Evolutionary conservation across 2,113 vertebrate genomes (phyloP).

Genomic region (Tyto alba): DNA sequence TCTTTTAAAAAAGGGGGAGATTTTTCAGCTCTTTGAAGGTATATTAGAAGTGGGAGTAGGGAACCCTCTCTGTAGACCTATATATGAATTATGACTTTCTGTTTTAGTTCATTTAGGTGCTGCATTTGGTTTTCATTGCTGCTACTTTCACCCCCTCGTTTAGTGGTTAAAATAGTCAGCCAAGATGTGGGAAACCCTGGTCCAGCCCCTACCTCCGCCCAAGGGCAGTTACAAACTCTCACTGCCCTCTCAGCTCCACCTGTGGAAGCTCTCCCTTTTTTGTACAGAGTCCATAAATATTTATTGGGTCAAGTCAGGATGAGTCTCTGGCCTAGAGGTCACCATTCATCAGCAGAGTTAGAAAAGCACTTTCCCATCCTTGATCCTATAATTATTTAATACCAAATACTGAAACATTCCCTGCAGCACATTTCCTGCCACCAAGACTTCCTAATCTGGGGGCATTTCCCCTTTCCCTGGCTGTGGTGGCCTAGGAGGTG

Average conservation of each 20-base stretch:
- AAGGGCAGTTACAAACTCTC: not conserved
- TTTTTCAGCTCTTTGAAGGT: not conserved
- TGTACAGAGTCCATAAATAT: not conserved
- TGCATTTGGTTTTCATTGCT: not conserved
- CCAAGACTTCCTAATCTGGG: not conserved
- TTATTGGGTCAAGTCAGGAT: not conserved
- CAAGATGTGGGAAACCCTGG: not conserved
- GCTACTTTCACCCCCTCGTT: not conserved
- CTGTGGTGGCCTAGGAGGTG: not conserved
- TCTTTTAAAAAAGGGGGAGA: accelerated
- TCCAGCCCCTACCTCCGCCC: not conserved
- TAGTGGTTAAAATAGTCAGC: not conserved
- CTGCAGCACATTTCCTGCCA: not conserved
- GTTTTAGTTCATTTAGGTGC: not conserved
- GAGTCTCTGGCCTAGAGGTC: not conserved
- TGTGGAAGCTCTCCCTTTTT: not conserved
- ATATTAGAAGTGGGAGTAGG: not conserved
- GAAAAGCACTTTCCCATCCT: not conserved
- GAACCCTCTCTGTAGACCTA: not conserved
- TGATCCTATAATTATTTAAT: not conserved
- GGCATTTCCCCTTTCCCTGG: not conserved
- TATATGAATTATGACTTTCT: slow-evolving; percentile 30
- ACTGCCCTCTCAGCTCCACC: not conserved
- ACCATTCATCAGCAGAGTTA: not conserved
- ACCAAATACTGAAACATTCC: not conserved